phyloP scores from a whole-genome alignment of 2,797 vertebrate genomes.

The Pogoniulus pusillus region DNA sequence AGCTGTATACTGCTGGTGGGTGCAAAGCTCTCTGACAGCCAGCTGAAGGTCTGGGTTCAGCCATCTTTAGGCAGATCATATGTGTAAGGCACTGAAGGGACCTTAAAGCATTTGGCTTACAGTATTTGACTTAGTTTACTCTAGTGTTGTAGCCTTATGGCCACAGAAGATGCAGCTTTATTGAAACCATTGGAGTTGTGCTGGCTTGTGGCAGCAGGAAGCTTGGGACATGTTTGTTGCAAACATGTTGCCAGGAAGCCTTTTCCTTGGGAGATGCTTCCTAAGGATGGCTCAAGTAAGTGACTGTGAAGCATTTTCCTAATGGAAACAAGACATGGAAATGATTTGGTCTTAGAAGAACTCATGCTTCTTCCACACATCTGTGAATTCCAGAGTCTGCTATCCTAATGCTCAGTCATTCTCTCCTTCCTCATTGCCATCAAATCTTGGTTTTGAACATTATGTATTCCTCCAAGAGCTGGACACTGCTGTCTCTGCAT shows the following conservation, averaged over 20 bases:
- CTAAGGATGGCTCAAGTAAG: conserved; percentile 8
- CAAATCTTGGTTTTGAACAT: neutral
- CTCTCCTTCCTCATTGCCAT: neutral
- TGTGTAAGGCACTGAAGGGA: neutral
- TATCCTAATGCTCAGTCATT: neutral
- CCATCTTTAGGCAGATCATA: neutral
- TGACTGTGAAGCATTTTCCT: conserved; percentile 4
- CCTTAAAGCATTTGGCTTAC: conserved; percentile 38
- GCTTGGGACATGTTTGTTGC: neutral
- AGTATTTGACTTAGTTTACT: conserved; percentile 46
- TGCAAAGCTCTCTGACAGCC: neutral
- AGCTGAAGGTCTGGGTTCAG: neutral
- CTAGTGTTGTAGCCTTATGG: conserved; percentile 41
- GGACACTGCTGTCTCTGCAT: neutral
- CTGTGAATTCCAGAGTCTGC: neutral
- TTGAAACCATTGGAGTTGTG: conserved; percentile 38
- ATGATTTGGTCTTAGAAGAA: neutral
- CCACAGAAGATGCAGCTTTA: conserved; percentile 48
- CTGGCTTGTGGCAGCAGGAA: conserved; percentile 46
- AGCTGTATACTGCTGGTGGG: neutral
- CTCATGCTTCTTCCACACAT: neutral
- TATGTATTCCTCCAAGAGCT: neutral
- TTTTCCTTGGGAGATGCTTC: conserved; percentile 48
- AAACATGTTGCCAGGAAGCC: neutral
- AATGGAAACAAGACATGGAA: neutral